Percentiles rank a stretch among this genome's conserved stretches.
Evolutionary conservation across 2,888 invertebrate genomes (phyloP).

Genomic region (Danaus chrysippus): DNA sequence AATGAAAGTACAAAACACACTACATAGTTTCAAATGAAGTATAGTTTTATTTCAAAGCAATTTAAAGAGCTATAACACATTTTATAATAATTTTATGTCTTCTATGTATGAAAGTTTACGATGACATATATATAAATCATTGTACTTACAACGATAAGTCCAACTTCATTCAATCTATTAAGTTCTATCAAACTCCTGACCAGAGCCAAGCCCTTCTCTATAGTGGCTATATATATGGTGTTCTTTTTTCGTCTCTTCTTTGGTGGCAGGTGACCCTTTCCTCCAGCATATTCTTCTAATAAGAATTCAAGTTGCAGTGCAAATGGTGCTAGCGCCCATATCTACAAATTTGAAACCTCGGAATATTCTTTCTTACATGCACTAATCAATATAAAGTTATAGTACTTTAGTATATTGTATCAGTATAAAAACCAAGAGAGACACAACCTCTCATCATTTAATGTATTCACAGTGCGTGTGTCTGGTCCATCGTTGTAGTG

Average conservation of each 20-base stretch:
- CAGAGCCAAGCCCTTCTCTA: conserved; percentile 94
- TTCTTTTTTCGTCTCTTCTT: conserved; percentile 85
- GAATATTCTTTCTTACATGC: not conserved
- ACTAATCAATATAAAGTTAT: not conserved
- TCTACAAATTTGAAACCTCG: conserved; percentile 69
- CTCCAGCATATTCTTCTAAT: conserved; percentile 97
- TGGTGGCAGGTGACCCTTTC: conserved; percentile 93
- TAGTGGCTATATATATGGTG: conserved; percentile 94
- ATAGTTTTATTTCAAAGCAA: no score
- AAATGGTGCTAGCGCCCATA: conserved; percentile 90
- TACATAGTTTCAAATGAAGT: no score
- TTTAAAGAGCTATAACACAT: no score
- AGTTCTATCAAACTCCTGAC: conserved; percentile 91
- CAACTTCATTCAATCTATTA: conserved; percentile 86
- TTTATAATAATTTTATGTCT: no score
- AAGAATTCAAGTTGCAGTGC: conserved; percentile 92
- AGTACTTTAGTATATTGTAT: not conserved
- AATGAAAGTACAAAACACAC: no score
- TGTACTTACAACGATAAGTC: conserved; percentile 81
- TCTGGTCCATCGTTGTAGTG: no score
- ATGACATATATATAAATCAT: not conserved
- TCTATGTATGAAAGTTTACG: no score
- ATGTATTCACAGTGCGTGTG: no score
- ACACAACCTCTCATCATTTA: no score
- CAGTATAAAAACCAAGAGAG: no score